Conservation (phyloP, 1,140 invertebrate species). For the Eumaeus atala region DNA sequence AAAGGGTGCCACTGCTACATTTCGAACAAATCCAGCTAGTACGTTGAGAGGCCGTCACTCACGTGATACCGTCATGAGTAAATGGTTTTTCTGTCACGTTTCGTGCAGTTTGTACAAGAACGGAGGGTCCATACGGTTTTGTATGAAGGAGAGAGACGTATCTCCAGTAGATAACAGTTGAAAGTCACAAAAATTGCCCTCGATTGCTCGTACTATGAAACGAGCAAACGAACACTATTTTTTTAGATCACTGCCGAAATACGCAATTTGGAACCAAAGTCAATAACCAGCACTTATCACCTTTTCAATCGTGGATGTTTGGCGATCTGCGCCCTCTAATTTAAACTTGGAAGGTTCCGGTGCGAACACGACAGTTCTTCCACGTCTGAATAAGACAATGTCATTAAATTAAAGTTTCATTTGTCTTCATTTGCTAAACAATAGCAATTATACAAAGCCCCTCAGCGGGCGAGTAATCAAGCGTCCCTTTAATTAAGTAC, state of each 20-base stretch:
- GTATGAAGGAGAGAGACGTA: no score
- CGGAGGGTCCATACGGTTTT: no score
- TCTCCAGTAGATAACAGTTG: no score
- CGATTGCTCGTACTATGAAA: no score
- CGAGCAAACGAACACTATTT: no score
- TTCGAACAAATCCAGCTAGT: no score
- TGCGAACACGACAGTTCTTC: constrained; percentile 55
- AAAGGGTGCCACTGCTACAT: no score
- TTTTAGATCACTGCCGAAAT: neutral
- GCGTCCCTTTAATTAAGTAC: constrained; percentile 74
- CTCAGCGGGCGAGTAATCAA: constrained; percentile 72
- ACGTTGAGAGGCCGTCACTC: no score
- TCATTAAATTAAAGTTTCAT: constrained; percentile 74
- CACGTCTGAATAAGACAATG: constrained; percentile 66
- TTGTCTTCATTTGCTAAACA: constrained; percentile 74
- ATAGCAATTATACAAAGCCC: constrained; percentile 74
- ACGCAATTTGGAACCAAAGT: neutral
- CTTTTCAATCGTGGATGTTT: constrained; percentile 6
- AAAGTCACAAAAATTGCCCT: no score
- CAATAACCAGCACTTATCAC: constrained; percentile 6
- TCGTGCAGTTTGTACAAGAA: no score
- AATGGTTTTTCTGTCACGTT: no score
- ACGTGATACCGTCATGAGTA: no score
- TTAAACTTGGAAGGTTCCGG: constrained; percentile 41
- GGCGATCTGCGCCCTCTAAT: constrained; percentile 15